Evolutionary conservation across 2,888 invertebrate species (phyloP).

Genomic region (Pteria penguin): DNA sequence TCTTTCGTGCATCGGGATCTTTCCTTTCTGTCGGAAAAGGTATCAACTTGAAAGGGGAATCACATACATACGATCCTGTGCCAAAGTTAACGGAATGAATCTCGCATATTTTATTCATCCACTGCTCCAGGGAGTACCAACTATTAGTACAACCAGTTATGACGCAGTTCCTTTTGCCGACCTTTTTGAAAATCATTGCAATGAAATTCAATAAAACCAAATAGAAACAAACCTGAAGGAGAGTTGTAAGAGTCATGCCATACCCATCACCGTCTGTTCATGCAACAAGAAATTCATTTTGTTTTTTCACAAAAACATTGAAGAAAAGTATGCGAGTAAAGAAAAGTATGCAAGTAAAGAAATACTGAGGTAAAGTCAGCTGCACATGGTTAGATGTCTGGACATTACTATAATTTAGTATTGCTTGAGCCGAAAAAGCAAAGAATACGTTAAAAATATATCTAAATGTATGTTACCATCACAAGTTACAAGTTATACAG

Average conservation of each 20-base stretch:
- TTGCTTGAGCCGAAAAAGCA: too few relatives aligned
- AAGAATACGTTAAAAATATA: too few relatives aligned
- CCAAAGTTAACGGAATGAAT: neutral
- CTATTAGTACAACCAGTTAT: conserved; percentile 13
- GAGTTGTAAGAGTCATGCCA: neutral
- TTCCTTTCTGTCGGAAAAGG: conserved; percentile 7
- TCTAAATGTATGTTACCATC: too few relatives aligned
- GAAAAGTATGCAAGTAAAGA: too few relatives aligned
- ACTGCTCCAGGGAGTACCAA: conserved; percentile 3
- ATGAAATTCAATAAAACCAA: neutral
- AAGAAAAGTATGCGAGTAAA: neutral
- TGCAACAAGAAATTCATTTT: neutral
- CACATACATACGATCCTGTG: neutral
- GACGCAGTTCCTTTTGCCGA: neutral
- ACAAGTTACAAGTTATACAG: too few relatives aligned
- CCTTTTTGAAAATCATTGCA: neutral
- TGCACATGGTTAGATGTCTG: too few relatives aligned
- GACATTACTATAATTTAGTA: too few relatives aligned
- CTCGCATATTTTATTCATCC: conserved; percentile 6
- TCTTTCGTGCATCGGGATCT: neutral
- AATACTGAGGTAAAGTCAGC: too few relatives aligned
- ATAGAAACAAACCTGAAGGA: neutral
- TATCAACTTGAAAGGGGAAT: conserved; percentile 3
- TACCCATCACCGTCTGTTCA: neutral
- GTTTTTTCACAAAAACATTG: neutral